Conservation (phyloP, 2,113 vertebrate genomes). For the Urocolius indicus region DNA sequence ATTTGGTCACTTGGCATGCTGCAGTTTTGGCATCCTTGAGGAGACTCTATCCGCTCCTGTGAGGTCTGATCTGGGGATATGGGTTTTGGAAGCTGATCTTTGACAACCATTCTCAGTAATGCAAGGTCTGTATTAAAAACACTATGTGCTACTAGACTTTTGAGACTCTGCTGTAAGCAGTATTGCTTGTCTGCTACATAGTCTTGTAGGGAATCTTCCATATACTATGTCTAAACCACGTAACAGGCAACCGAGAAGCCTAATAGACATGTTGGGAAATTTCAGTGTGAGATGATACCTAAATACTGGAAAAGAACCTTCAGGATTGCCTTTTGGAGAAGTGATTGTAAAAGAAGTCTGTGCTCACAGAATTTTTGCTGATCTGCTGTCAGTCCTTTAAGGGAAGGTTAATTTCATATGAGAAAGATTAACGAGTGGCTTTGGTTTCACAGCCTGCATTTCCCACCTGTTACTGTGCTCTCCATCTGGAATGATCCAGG, state of each 20-base stretch:
- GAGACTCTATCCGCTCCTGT: neutral
- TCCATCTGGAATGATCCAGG: neutral
- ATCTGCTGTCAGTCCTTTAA: neutral
- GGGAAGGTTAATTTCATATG: neutral
- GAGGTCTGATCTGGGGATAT: neutral
- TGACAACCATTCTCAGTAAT: neutral
- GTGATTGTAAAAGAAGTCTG: neutral
- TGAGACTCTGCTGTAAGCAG: neutral
- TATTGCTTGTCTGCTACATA: neutral
- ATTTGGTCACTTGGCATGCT: neutral
- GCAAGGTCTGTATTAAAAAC: neutral
- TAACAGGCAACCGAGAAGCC: neutral
- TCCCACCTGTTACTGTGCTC: neutral
- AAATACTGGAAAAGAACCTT: neutral
- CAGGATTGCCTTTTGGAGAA: neutral
- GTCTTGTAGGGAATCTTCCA: neutral
- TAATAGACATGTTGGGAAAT: neutral
- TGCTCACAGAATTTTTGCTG: neutral
- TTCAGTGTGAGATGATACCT: neutral
- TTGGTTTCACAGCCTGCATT: neutral
- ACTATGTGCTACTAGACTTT: neutral
- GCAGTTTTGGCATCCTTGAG: neutral
- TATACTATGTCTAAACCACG: neutral
- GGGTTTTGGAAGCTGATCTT: neutral
- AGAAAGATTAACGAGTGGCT: neutral